phyloP scores from a whole-genome alignment of 1,140 invertebrate genomes.

The Aethina tumida region DNA sequence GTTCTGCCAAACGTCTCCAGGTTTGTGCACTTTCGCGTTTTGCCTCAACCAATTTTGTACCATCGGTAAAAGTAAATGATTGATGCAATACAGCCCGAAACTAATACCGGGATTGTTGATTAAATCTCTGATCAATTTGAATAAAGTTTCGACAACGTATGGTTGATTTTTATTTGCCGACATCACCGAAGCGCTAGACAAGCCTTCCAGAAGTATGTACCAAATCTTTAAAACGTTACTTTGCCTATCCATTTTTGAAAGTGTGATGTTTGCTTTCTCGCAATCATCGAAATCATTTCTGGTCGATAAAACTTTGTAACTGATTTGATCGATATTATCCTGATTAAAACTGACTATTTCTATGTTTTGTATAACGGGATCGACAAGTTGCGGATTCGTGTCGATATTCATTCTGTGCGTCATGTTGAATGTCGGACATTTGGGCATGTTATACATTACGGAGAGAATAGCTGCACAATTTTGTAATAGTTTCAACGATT shows the following conservation, averaged over 20 bases:
- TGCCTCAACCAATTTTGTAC: slow-evolving; percentile 83
- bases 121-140: slow-evolving; percentile 69
- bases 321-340: slow-evolving; percentile 41
- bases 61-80: slow-evolving; percentile 79
- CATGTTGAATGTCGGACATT: slow-evolving; percentile 85
- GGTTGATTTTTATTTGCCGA: slow-evolving; percentile 78
- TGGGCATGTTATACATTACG: slow-evolving; percentile 91
- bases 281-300: slow-evolving; percentile 44
- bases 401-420: slow-evolving; percentile 77
- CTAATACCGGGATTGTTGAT: slow-evolving; percentile 66
- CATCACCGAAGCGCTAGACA: slow-evolving; percentile 70
- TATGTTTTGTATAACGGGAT: slow-evolving; percentile 72
- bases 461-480: slow-evolving; percentile 77
- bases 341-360: slow-evolving; percentile 53
- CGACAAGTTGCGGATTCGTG: slow-evolving; percentile 66
- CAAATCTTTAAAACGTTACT: slow-evolving; percentile 84
- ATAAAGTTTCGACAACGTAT: slow-evolving; percentile 75
- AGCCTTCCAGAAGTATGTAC: slow-evolving; percentile 82
- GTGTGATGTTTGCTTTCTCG: slow-evolving; percentile 45
- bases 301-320: slow-evolving; percentile 50
- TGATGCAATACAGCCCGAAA: slow-evolving; percentile 83
- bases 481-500: slow-evolving; percentile 76
- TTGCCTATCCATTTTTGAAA: slow-evolving; percentile 64
- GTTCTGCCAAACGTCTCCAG: slow-evolving; percentile 71
- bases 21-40: slow-evolving; percentile 51